A percentile compares a stretch with the other conserved stretches of the same genome.
Evolutionary conservation across 2,113 vertebrate genomes (phyloP).

Genomic region (Caloenas nicobarica): DNA sequence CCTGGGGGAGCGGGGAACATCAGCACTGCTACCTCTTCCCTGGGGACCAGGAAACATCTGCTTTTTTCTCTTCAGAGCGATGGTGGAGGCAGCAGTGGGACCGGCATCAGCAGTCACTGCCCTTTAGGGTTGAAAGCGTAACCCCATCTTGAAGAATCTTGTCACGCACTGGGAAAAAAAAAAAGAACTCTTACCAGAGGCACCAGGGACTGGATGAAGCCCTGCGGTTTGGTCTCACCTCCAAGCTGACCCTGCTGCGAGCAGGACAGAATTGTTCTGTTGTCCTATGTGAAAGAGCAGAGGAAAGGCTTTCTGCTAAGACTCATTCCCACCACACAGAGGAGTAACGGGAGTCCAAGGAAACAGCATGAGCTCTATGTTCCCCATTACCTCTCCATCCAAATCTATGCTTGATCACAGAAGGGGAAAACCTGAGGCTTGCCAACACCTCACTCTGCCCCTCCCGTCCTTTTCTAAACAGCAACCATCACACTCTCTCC

Average conservation of each 20-base stretch:
- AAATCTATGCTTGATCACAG: not conserved
- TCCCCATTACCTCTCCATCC: not conserved
- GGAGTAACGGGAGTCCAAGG: not conserved
- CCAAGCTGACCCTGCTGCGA: not conserved
- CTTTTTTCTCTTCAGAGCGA: not conserved
- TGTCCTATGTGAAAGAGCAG: not conserved
- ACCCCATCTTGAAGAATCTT: not conserved
- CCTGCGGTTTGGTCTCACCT: not conserved
- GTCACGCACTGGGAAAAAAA: not conserved
- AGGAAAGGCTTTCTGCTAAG: not conserved
- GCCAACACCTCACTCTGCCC: not conserved
- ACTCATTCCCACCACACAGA: not conserved
- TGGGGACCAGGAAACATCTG: not conserved
- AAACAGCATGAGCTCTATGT: not conserved
- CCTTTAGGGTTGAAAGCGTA: not conserved
- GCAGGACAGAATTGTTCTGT: rapidly evolving
- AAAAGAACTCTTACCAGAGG: not conserved
- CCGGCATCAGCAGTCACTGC: not conserved
- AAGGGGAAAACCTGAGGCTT: not conserved
- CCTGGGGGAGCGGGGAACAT: rapidly evolving
- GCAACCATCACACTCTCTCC: not conserved
- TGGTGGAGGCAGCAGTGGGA: not conserved
- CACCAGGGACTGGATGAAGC: not conserved
- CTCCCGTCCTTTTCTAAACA: not conserved
- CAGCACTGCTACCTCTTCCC: rapidly evolving